phyloP scores from a whole-genome alignment of 2,888 invertebrate species.

The Athripsodes cinereus region DNA sequence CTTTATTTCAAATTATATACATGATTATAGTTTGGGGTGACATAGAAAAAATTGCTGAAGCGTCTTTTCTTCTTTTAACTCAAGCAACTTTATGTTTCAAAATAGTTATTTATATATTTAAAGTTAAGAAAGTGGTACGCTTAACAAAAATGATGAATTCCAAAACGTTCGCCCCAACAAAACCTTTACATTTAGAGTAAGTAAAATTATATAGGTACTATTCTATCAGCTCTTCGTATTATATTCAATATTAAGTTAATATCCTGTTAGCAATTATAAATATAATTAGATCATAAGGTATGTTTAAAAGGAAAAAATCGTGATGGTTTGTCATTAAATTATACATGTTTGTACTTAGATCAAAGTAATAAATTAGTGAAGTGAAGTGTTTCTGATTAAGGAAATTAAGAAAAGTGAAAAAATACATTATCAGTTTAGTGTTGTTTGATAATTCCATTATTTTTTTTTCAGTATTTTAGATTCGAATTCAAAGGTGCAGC shows the following conservation, averaged over 20 bases:
- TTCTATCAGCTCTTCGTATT: not conserved
- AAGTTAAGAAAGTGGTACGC: constrained; percentile 8
- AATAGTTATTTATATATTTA: constrained; percentile 16
- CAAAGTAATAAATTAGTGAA: no score
- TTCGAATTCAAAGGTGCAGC: constrained; percentile 10
- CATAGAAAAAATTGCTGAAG: constrained; percentile 26
- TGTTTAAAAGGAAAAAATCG: no score
- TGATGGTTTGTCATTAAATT: no score
- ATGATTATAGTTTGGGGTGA: constrained; percentile 24
- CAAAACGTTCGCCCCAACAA: constrained; percentile 13
- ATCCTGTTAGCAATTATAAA: not conserved
- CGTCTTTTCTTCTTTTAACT: constrained; percentile 24
- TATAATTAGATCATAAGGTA: not conserved
- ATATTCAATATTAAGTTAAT: not conserved
- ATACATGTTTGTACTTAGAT: no score
- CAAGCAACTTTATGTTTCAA: constrained; percentile 24
- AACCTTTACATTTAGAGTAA: constrained; percentile 9
- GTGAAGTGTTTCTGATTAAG: no score
- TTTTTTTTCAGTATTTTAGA: constrained; percentile 19
- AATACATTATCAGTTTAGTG: no score
- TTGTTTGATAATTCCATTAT: no score
- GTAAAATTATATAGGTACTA: not conserved
- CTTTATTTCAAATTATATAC: constrained; percentile 23
- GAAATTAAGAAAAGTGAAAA: no score
- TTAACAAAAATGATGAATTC: constrained; percentile 16